These are phyloP conservation scores for Trichonephila clavipes DNA, from an alignment of 1,140 invertebrate genomes.

Conservation along the genomic window DNA sequence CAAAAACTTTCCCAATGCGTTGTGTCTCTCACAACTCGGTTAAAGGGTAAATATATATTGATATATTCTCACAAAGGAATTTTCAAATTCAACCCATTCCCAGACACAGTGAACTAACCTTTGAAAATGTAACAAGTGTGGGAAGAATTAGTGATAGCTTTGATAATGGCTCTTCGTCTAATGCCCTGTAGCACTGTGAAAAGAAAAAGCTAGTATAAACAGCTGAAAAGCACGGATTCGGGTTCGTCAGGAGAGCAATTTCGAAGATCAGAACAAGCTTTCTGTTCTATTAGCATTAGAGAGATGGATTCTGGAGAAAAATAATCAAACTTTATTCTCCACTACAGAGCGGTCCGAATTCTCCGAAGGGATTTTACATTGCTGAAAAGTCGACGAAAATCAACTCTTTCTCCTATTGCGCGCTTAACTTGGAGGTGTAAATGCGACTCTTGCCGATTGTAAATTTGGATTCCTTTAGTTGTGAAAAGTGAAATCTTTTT, in stretches of 20 bases:
- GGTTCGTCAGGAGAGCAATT: conserved; percentile 32
- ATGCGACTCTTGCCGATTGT: conserved; percentile 11
- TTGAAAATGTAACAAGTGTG: neutral
- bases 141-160: neutral
- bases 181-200: neutral
- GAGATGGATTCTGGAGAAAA: neutral
- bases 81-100: conserved; percentile 23
- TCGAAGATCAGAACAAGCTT: conserved; percentile 25
- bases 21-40: conserved; percentile 23
- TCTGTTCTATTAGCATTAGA: conserved; percentile 21
- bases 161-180: neutral
- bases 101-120: neutral
- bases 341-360: neutral
- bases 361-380: neutral
- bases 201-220: conserved; percentile 35
- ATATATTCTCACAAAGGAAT: neutral
- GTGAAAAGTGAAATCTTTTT: neutral
- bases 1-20: conserved; percentile 31
- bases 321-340: conserved; percentile 40
- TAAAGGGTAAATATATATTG: neutral
- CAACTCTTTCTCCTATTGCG: neutral
- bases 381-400: neutral
- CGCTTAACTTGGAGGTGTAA: neutral
- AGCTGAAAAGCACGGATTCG: conserved; percentile 8
- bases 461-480: neutral